Percentiles rank a stretch among this genome's conserved stretches.
These are phyloP conservation scores for Hylaeus anthracinus DNA, from an alignment of 1,140 invertebrate genomes.

Conservation along the genomic window DNA sequence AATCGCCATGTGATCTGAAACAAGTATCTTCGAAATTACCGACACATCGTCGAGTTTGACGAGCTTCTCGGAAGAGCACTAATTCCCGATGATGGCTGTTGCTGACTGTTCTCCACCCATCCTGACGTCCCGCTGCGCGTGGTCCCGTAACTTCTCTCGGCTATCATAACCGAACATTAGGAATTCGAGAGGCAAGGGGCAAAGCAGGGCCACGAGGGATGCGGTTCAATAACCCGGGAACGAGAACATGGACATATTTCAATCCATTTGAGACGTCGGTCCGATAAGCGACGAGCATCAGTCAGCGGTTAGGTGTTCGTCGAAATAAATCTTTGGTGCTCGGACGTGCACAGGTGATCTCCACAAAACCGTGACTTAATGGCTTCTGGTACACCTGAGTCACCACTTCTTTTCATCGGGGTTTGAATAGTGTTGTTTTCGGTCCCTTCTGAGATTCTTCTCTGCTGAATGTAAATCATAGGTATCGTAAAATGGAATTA, in stretches of 20 bases:
- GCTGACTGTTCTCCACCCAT: conserved; percentile 56
- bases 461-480: no score
- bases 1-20: conserved; percentile 33
- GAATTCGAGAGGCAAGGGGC: conserved; percentile 59
- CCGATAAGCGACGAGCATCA: conserved; percentile 68
- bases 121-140: conserved; percentile 55
- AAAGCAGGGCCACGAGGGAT: conserved; percentile 17
- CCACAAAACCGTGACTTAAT: conserved; percentile 53
- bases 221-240: conserved; percentile 61
- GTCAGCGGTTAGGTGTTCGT: conserved; percentile 63
- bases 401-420: not conserved
- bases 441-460: not conserved
- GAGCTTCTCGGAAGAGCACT: conserved; percentile 62
- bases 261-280: conserved; percentile 55
- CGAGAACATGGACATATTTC: conserved; percentile 65
- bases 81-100: conserved; percentile 64
- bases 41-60: conserved; percentile 46
- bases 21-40: conserved; percentile 24
- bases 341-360: conserved; percentile 63
- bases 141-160: conserved; percentile 58
- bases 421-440: no score
- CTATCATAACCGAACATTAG: conserved; percentile 67
- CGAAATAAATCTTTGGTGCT: conserved; percentile 56
- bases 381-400: conserved; percentile 19
- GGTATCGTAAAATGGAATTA: no score